Percentiles rank a stretch among this genome's conserved stretches.
Evolutionary conservation across 2,888 invertebrate genomes (phyloP).

Genomic region (Drosophila setosimentum): DNA sequence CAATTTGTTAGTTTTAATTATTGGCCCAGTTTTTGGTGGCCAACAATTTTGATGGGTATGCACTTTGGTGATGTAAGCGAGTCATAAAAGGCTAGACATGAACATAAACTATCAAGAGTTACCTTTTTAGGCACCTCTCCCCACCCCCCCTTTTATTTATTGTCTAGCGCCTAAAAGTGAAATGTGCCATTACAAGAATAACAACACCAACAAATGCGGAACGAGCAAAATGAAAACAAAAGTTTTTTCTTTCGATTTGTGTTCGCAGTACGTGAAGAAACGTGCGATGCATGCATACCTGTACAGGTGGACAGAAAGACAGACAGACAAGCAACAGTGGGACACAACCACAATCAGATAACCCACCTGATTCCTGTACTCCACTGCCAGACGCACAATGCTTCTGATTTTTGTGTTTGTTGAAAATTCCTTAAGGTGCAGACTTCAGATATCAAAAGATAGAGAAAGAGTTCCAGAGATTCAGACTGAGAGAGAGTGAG

Average conservation of each 20-base stretch:
- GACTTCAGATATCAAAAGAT: neutral
- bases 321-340: constrained; percentile 5
- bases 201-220: constrained; percentile 33
- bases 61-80: constrained; percentile 48
- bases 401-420: neutral
- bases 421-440: neutral
- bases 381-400: neutral
- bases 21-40: constrained; percentile 46
- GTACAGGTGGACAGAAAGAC: constrained; percentile 18
- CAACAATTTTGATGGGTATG: constrained; percentile 20
- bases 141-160: neutral
- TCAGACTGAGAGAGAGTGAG: neutral
- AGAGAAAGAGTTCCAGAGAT: neutral
- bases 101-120: constrained; percentile 26
- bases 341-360: neutral
- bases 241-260: constrained; percentile 27
- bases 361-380: neutral
- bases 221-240: constrained; percentile 59
- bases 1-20: constrained; percentile 3
- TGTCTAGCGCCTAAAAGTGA: constrained; percentile 62
- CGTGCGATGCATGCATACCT: constrained; percentile 62
- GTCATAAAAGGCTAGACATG: constrained; percentile 44
- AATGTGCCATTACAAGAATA: constrained; percentile 56
- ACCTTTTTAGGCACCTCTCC: neutral
- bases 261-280: constrained; percentile 52